Evolutionary conservation across 2,113 vertebrate species (phyloP), one percentile per base, ranked within the genome.

Genomic region (Antennarius striatus): DNA sequence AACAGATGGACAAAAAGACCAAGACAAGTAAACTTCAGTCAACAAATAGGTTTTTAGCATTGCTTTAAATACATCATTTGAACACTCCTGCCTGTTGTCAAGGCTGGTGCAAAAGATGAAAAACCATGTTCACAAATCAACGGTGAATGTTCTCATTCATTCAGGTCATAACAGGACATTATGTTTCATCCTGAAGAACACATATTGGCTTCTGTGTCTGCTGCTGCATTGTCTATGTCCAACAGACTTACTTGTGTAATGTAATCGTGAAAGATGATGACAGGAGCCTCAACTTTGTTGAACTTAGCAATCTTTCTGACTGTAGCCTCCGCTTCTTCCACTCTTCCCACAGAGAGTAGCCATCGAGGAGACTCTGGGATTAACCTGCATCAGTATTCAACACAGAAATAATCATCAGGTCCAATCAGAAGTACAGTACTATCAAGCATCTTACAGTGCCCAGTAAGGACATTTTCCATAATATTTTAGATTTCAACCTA

Each of bases 281-380:
- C 66, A 1, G 95, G 95, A 9, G 88, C 86, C 30, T 78, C 49
- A 11, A 96, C 63, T 10, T 91, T 87, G 7, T 98, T 98, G 15
- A 43, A 89, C 74, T 81, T 88, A n/a, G 96, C 96, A 62, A 95
- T 96, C 7, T 88, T 93, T 76, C 81, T 92, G 72, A 98, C 64
- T 53, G 95, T 93, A 17, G 70, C 86, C 73, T 97, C 95, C 8
- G 96, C 97, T 51, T 98, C 95, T 29, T 93, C 64, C 73, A 94
- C 88, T 45, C 92, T 89, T 0, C 95, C 95, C 82, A 93, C 94
- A 80, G 93, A 94, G 62, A 97, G 82, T 47, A 98, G 75, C 96
- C 97, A 98, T 0, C 95, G 92, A 4, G 97, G 96, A 59, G 96
- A 98, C 79, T 98, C 97, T 0, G 96, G 96, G 73, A 97, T 93